Conservation (phyloP, 2,888 invertebrate genomes). For the Chrysolina haemoptera region DNA sequence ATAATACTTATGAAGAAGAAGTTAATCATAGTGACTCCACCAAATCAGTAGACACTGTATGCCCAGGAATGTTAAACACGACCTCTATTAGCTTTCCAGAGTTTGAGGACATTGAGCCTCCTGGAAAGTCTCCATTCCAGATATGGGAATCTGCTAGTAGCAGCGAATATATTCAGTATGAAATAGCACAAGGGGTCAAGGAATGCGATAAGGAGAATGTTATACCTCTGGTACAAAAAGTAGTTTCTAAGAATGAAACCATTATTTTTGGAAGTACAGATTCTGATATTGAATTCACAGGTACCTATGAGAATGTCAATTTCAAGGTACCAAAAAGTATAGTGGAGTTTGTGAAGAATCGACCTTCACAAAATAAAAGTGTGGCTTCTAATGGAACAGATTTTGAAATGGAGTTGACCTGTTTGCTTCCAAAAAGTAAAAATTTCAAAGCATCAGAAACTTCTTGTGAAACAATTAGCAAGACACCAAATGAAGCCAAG, state of each 20-base stretch:
- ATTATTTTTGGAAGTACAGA: conserved; percentile 20
- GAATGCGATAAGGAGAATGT: conserved; percentile 38
- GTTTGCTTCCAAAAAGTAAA: conserved; percentile 20
- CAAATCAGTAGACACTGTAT: conserved; percentile 40
- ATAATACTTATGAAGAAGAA: conserved; percentile 62
- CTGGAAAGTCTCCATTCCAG: background rate
- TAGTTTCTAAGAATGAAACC: conserved; percentile 28
- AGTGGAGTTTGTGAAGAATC: conserved; percentile 14
- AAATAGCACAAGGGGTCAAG: conserved; percentile 24
- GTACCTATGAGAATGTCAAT: background rate
- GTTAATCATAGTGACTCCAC: conserved; percentile 55
- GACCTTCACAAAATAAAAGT: background rate
- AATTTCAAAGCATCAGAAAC: background rate
- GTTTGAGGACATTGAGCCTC: background rate
- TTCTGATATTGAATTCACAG: conserved; percentile 40
- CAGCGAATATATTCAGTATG: conserved; percentile 25
- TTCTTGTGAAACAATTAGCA: background rate
- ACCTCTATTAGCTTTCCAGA: conserved; percentile 17
- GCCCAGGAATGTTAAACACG: conserved; percentile 25
- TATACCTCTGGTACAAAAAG: conserved; percentile 13
- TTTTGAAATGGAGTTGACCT: conserved; percentile 43
- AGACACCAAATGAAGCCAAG: background rate
- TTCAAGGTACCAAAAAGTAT: conserved; percentile 11
- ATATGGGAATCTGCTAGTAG: conserved; percentile 25
- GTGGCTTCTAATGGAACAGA: background rate